Conservation (phyloP, 2,888 invertebrate species). For the Selenia dentaria region DNA sequence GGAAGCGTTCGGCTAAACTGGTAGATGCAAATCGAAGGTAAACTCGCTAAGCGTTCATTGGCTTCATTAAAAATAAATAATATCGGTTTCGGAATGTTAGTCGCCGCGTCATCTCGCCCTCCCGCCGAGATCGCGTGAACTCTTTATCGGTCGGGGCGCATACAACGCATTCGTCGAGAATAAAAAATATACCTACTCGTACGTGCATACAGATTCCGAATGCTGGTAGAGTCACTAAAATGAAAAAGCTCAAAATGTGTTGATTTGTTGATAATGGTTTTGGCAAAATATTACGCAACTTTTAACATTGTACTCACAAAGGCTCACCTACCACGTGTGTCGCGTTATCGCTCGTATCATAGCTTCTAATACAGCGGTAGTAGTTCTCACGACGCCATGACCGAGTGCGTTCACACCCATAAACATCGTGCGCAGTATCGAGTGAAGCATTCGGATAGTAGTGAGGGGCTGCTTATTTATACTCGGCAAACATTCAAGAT, state of each 20-base stretch:
- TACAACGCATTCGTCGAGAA: conserved; percentile 39
- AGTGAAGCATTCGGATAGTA: conserved; percentile 50
- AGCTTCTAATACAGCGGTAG: conserved; percentile 58
- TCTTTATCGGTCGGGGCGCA: conserved; percentile 66
- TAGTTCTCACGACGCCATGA: conserved; percentile 69
- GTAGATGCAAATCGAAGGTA: conserved; percentile 67
- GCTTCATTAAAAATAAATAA: conserved; percentile 79
- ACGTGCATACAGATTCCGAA: not conserved
- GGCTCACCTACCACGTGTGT: conserved; percentile 70
- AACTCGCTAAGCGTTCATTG: conserved; percentile 74
- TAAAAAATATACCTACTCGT: conserved; percentile 20
- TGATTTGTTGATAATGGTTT: conserved; percentile 33
- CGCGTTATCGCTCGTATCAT: conserved; percentile 56
- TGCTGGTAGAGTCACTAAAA: too few species aligned
- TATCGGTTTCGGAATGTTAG: conserved; percentile 70
- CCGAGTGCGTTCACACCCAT: conserved; percentile 73
- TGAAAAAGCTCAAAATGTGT: conserved; percentile 14
- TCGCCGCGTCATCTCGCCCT: conserved; percentile 66
- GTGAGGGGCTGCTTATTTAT: conserved; percentile 69
- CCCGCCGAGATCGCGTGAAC: conserved; percentile 76
- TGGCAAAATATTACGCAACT: conserved; percentile 49
- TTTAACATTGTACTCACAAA: conserved; percentile 48
- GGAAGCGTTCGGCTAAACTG: conserved; percentile 49
- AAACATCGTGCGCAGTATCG: conserved; percentile 57
- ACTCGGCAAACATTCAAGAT: conserved; percentile 73